Evolutionary conservation across 2,113 vertebrate genomes (phyloP).

Genomic region (Rhynchomys soricoides): DNA sequence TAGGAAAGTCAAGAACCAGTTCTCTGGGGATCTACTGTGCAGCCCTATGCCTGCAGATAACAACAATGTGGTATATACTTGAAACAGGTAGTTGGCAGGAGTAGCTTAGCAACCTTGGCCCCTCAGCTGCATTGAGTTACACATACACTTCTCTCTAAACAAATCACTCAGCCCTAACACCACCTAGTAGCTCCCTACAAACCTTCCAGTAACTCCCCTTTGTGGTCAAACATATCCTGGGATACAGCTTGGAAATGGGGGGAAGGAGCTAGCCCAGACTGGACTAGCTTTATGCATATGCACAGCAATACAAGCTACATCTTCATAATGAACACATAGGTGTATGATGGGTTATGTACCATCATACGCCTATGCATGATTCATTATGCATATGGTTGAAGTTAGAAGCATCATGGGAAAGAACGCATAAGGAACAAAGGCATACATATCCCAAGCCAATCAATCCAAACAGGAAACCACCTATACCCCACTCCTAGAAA

Average conservation of each 20-base stretch:
- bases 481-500: neutral
- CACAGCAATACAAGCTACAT: neutral
- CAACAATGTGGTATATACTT: neutral
- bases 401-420: neutral
- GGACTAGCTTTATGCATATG: neutral
- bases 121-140: neutral
- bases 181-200: neutral
- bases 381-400: neutral
- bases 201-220: neutral
- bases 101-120: neutral
- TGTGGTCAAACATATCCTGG: neutral
- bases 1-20: neutral
- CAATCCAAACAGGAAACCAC: neutral
- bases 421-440: neutral
- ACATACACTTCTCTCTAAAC: neutral
- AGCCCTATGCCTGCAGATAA: neutral
- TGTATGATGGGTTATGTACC: neutral
- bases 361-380: neutral
- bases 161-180: neutral
- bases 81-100: neutral
- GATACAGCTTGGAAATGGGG: neutral
- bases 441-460: neutral
- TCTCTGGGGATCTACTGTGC: neutral
- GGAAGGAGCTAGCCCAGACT: neutral
- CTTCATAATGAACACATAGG: neutral